phyloP scores from a whole-genome alignment of 2,113 vertebrate genomes.

The Pterophyllum scalare region DNA sequence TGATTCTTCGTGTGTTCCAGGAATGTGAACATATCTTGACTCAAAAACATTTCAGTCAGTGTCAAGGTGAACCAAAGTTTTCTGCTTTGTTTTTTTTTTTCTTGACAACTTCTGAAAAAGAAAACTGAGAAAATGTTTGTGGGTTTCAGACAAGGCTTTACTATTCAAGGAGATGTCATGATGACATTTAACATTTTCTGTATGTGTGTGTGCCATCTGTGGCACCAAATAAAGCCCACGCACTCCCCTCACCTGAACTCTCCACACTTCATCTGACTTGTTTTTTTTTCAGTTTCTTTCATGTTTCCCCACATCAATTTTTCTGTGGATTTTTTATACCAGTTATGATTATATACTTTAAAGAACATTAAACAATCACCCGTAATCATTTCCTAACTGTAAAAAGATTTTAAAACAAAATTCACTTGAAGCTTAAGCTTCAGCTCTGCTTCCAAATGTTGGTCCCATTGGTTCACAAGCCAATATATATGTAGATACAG shows the following conservation, averaged over 20 bases:
- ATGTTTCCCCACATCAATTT: not conserved
- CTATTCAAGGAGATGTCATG: conserved; percentile 67
- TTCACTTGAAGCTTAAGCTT: not conserved
- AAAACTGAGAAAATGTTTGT: conserved; percentile 92
- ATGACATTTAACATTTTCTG: conserved; percentile 78
- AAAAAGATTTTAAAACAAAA: not conserved
- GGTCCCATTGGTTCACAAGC: not conserved
- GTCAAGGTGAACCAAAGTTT: conserved; percentile 33
- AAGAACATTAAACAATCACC: not conserved
- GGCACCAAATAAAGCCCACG: conserved; percentile 73
- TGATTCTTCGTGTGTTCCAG: conserved; percentile 21
- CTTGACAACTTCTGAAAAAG: conserved; percentile 82
- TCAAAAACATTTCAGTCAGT: conserved; percentile 29
- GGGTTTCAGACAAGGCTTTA: conserved; percentile 88
- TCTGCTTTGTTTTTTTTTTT: conserved; percentile 23
- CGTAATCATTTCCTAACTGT: not conserved
- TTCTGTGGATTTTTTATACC: conserved; percentile 5
- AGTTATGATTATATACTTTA: not conserved
- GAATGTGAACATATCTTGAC: conserved; percentile 25
- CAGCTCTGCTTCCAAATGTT: not conserved
- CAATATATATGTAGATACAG: not conserved
- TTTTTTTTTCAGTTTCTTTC: conserved; percentile 22
- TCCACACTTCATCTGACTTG: conserved; percentile 12
- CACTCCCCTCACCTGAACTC: conserved; percentile 49
- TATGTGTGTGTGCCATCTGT: conserved; percentile 60